Percentiles rank a stretch among this genome's conserved stretches.
These are phyloP conservation scores for Priocnemis perturbator DNA, from an alignment of 2,888 invertebrate genomes.

Conservation along the genomic window DNA sequence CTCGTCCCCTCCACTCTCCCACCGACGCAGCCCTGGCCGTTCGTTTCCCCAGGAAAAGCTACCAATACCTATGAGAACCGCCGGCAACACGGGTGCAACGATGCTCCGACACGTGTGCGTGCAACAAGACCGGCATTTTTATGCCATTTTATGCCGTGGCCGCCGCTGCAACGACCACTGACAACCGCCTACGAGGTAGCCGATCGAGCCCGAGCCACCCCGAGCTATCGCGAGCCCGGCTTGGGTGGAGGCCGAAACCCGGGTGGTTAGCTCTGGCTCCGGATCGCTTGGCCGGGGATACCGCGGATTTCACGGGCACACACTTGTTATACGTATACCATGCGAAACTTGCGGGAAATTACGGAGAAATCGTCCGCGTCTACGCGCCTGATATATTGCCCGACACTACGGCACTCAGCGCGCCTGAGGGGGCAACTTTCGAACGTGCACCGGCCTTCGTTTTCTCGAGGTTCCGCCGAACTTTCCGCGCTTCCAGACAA, in stretches of 20 bases:
- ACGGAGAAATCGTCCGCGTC: neutral
- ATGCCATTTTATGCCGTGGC: neutral
- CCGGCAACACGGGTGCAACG: conserved; percentile 29
- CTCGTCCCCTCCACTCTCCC: conserved; percentile 12
- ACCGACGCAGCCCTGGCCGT: neutral
- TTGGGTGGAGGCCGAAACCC: conserved; percentile 4
- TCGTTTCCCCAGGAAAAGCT: conserved; percentile 37
- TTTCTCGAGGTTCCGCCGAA: no score
- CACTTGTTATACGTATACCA: conserved; percentile 1
- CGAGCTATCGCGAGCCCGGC: conserved; percentile 26
- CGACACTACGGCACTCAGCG: no score
- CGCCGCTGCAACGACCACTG: conserved; percentile 22
- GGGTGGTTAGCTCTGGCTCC: no score
- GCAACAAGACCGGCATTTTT: conserved; percentile 10
- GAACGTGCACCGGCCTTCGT: no score
- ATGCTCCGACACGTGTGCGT: conserved; percentile 6
- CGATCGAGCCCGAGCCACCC: conserved; percentile 32
- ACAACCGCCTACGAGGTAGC: conserved; percentile 20
- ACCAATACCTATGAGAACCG: conserved; percentile 18
- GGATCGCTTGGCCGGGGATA: neutral
- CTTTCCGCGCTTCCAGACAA: no score
- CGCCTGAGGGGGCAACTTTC: no score
- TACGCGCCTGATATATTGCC: no score
- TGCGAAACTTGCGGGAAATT: conserved; percentile 12
- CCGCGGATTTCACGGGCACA: conserved; percentile 6